Evolutionary conservation across 1,140 invertebrate genomes (phyloP), one percentile per base, ranked within the genome.

Genomic region (Orius insidiosus): DNA sequence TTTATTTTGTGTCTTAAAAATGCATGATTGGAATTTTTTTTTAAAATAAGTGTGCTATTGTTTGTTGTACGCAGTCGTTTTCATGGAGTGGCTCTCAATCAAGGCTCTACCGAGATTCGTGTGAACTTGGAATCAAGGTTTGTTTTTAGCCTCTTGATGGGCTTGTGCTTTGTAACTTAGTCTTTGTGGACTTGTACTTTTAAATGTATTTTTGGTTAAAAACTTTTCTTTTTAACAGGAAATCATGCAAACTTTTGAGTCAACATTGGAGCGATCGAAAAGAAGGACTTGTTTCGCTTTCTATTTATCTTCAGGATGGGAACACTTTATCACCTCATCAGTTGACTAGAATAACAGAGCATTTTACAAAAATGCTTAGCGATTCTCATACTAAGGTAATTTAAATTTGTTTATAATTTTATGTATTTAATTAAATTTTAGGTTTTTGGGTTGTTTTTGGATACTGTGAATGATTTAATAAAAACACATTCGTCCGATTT

Each of bases 351-450:
- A 71, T 90, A 5, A 88, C 85, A 0, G 89, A 95, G 55, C 81
- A 92, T 50, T 88, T 94, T 58, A 84, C 85, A 36, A 85, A 88
- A 67, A 90, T 95, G 85, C 94, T 96, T 57, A 88, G 92, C 73
- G 90, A 96, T 62, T 85, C 87, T n/a, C 88, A 94, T 60, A 93
- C 86, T 2, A 95, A 95, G 66, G 73, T 72, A 59, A 45, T 9
- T 18, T 34, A n/a, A 43, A 5, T 40, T 18, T 15, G n/a, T 36
- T 5, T 36, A 11, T 36, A 9, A 36, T 15, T 3, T 5, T 15
- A 10, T 36, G n/a, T 15, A n/a, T 5, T 33, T 2, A 42, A 13
- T n/a, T 9, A 3, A 3, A 10, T 49, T 53, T 1, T 47, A 72
- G 68, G 85, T 94, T 39, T 89, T 95, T 63, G 85, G 83, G 40